Evolutionary conservation across 2,888 invertebrate genomes (phyloP), one percentile per base, ranked within the genome.

Genomic region (Hetaerina titia): DNA sequence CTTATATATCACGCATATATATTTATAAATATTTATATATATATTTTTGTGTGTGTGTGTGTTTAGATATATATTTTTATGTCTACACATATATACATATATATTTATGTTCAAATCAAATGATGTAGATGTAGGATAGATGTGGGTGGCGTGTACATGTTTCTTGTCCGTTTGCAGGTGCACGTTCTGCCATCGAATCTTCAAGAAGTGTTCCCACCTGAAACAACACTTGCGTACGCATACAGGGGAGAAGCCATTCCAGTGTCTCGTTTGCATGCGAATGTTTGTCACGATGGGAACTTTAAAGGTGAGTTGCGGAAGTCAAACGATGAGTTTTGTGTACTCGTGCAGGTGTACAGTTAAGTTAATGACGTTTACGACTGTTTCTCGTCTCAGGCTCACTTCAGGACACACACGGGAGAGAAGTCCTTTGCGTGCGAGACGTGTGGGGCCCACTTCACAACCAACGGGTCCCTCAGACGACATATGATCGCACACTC

Each of bases 401-500:
- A 96, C 81, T 95, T 95, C 88, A 95, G 95, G 63, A 95, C 95
- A 13, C 95, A 95, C 94, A 64, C 74, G 25, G 94, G 95, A 25
- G 95, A 95, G 90, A 96, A 95, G 69, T 95, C 95, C 60, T 96
- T 96, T 96, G 96, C 96, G 89, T 97, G 97, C 96, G 95, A 96
- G 17, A 96, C 97, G 81, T 97, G 97, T 96, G 96, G 96, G 69
- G 96, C 96, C 22, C 96, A 96, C 45, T 97, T 97, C 96, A 97
- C 97, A 1, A 97, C 97, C 4, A 97, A 96, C 95, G 97, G 97
- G 60, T 97, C 97, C 95, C 96, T 97, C 31, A 97, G 97, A 95
- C 96, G 97, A 5, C 97, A 97, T 96, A 96, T 97, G 96, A 97
- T 97, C 81, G 97, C 97, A 64, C 97, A 97, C 95, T 96, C 96